Conservation (phyloP, 2,113 vertebrate genomes). For the Pseudopipra pipra region DNA sequence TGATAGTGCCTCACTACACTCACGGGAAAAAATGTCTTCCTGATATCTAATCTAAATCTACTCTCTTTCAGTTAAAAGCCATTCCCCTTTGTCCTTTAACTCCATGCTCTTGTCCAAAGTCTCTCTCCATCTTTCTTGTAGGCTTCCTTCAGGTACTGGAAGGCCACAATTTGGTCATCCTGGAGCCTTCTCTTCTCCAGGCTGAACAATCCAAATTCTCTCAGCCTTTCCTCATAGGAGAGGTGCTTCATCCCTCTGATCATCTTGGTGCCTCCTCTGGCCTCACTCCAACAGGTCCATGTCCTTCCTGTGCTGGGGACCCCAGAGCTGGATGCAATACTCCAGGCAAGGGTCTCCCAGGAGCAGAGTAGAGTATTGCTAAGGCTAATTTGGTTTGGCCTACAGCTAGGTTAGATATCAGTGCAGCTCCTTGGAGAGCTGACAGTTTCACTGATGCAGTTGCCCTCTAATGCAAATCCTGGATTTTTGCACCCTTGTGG, state of each 20-base stretch:
- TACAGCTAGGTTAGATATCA: accelerated
- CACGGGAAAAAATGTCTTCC: background rate
- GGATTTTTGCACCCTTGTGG: background rate
- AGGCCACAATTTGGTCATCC: background rate
- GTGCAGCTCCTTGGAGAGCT: background rate
- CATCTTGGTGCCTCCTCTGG: background rate
- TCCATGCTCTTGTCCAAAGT: background rate
- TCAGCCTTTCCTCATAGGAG: background rate
- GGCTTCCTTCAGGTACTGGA: background rate
- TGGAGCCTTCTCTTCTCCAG: background rate
- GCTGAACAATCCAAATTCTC: background rate
- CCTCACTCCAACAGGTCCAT: background rate
- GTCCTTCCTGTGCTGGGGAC: background rate
- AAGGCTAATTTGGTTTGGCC: background rate
- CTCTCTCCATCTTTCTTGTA: background rate
- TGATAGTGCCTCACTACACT: background rate
- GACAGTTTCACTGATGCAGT: background rate
- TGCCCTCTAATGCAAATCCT: background rate
- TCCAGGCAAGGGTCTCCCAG: background rate
- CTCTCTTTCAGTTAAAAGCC: background rate
- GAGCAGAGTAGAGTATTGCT: background rate
- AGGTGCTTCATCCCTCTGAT: background rate
- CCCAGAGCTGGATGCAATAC: background rate
- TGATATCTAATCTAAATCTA: background rate
- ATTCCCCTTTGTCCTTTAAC: background rate